phyloP scores from a whole-genome alignment of 2,113 vertebrate species.

The Nothobranchius kuhntae region DNA sequence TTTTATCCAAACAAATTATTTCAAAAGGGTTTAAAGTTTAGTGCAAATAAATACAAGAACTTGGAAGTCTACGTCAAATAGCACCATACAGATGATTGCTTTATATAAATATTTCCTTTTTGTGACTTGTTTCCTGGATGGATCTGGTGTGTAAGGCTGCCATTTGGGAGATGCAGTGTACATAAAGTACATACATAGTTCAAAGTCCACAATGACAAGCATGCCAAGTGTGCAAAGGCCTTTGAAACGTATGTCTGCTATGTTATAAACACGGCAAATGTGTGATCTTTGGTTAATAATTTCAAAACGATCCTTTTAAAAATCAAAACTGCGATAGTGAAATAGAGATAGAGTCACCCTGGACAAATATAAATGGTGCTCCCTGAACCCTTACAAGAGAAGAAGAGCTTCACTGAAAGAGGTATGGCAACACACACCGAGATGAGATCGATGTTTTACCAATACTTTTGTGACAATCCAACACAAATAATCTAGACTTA shows the following conservation, averaged over 20 bases:
- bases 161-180: too few species aligned
- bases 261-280: background rate
- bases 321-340: background rate
- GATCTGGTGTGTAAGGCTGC: too few species aligned
- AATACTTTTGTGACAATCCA: too few species aligned
- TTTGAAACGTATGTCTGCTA: constrained; percentile 3
- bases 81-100: too few species aligned
- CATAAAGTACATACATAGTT: too few species aligned
- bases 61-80: too few species aligned
- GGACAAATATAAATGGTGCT: background rate
- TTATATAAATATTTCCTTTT: too few species aligned
- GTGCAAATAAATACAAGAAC: too few species aligned
- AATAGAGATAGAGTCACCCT: background rate
- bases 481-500: too few species aligned
- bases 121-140: too few species aligned
- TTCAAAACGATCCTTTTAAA: constrained; percentile 24
- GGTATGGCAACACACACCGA: constrained; percentile 13
- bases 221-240: background rate
- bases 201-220: background rate
- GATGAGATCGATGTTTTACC: too few species aligned
- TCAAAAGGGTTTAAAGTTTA: background rate
- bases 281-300: constrained; percentile 39
- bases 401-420: background rate
- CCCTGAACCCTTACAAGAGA: background rate
- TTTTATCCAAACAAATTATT: background rate